These are phyloP conservation scores for Poecilus cupreus DNA, from an alignment of 2,888 invertebrate genomes.

Conservation along the genomic window DNA sequence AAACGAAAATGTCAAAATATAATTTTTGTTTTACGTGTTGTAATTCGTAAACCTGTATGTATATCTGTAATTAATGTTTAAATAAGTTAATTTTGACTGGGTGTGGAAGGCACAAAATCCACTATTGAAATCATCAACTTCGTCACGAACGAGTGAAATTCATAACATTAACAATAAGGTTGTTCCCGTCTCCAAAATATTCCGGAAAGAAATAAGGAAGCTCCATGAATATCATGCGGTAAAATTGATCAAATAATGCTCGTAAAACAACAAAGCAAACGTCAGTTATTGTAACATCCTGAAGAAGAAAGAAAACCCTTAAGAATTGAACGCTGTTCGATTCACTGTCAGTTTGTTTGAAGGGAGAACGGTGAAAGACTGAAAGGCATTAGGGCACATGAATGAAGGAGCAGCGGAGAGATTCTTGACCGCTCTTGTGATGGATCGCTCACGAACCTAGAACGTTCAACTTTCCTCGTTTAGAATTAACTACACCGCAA, in stretches of 20 bases:
- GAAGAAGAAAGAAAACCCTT: neutral
- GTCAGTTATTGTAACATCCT: neutral
- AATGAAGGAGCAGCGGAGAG: neutral
- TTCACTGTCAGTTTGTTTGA: neutral
- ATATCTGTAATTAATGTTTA: too few relatives aligned
- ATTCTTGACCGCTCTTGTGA: neutral
- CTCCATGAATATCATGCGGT: neutral
- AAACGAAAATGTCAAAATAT: too few relatives aligned
- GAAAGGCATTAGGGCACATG: neutral
- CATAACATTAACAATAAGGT: too few relatives aligned
- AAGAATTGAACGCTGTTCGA: neutral
- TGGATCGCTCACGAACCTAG: slow-evolving; percentile 13
- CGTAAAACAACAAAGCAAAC: neutral
- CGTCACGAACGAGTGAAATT: too few relatives aligned
- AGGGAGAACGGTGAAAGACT: neutral
- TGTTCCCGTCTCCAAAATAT: too few relatives aligned
- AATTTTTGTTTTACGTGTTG: too few relatives aligned
- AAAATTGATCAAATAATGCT: neutral
- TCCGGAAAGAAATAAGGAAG: neutral
- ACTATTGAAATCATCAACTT: too few relatives aligned
- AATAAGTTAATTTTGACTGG: too few relatives aligned
- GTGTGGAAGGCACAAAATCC: too few relatives aligned
- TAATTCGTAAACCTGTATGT: too few relatives aligned
- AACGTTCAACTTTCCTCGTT: slow-evolving; percentile 2
- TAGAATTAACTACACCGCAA: slow-evolving; percentile 4